Base-by-base conservation (phyloP, 2,797 vertebrate genomes). In the Epinephelus coioides region DNA sequence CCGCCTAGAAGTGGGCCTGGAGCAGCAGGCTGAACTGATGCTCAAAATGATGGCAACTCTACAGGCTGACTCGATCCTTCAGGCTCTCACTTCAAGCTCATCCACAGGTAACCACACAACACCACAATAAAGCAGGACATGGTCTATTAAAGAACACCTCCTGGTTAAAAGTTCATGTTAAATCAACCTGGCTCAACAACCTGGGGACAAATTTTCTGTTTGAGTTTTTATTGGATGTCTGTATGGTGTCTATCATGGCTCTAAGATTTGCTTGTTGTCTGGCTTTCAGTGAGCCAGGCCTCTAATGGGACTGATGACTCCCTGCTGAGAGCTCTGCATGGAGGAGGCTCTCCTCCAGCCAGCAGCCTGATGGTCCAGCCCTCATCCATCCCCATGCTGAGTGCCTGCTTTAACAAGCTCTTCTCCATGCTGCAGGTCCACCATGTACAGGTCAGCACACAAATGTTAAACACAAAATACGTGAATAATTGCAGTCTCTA, bases 31-130 rank as follows among this genome's bases (percentile, higher is more conserved):
- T 43, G 98, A 99, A 84, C 95, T 99, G 78, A 99, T 99, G 98
- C 94, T 99, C 77, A 99, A 99, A 94, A 99, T 99, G 98, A 99
- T 99, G 98, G 97, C 98, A 27, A 99, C 98, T 0, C 87, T 99
- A 61, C 98, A 99, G 94, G 98, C 98, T 0, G 98, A 99, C 89
- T 99, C 98, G 50, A 98, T 99, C 89, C 91, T 99, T 34, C 98
- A 99, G 78, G 98, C 98, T 8, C 95, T 99, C 87, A 98, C 98
- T 64, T 97, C 98, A 69, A 97, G 94, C 61, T 97, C 98, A 54
- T 97, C 98, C 79, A 93, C 97, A 93, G 96, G 98, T 99, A 95
- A 53, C 21, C 25, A 44, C 3, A 56, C 14, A 19, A 4, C n/a
- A 50, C 18, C 14, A 23, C 27, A 11, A 50, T 10, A 54, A 3